Evolutionary conservation across 2,888 invertebrate species (phyloP), one percentile per base, ranked within the genome.

Genomic region (Mellilla xanthometata): DNA sequence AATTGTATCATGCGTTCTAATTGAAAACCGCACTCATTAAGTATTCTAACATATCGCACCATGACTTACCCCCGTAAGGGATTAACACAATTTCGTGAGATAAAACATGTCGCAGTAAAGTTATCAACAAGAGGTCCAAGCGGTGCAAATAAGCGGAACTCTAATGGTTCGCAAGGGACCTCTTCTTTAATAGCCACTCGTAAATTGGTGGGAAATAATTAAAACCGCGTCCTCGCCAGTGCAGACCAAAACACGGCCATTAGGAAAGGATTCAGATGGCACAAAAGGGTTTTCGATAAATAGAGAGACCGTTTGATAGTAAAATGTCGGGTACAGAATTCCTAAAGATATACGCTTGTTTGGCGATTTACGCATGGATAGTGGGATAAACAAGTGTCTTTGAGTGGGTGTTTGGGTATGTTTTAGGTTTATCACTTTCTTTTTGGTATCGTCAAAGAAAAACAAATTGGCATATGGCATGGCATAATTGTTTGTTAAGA

Each of bases 171-270:
- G 54, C 81, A 55, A 62, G 83, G 84, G 89, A 76, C 76, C 81
- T 69, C 68, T 83, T 72, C 85, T 87, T 84, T 88, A 88, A 88
- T 83, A 83, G 83, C 74, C 76, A 83, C 82, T 84, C 87, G 88
- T 89, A 89, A 89, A 89, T 88, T 88, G 87, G 76, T 80, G 81
- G 87, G 86, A 88, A 88, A 89, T 88, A 89, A 89, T 88, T 89
- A 88, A 88, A 89, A 89, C 84, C 80, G 72, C 79, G 56, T 76
- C 77, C 79, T 62, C 73, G 72, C 70, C 69, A 64, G 62, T 65
- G 64, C 67, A 67, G 81, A 76, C 87, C 86, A 82, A 85, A 88
- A 87, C 87, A 87, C 60, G 69, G 68, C 84, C 81, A 84, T 88
- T 88, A 86, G 69, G 65, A 56, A 71, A 74, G 75, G 73, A 73